Evolutionary conservation across 1,140 invertebrate species (phyloP), one percentile per base, ranked within the genome.

Genomic region (Parapsyche elsis): DNA sequence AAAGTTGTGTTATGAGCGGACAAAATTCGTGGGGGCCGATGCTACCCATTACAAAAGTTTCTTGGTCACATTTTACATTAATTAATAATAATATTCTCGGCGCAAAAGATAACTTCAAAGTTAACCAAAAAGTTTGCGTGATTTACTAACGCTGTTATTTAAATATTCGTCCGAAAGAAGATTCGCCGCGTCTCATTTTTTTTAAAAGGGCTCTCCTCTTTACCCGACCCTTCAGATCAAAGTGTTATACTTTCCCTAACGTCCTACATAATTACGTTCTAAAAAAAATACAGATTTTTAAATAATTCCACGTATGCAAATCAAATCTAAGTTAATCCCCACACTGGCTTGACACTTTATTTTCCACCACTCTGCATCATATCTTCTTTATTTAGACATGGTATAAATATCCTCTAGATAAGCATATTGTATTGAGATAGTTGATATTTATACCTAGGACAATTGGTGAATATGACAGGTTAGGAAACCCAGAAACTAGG

Each of bases 71-170:
- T 77, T 77, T 77, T 77, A 77, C 75, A 77, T 77, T 77, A 77
- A 77, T 77, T 77, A 77, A 77, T 77, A 77, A 77, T 77, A 77
- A 77, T 77, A 77, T 77, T 77, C 75, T 77, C 59, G 57, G 57
- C 75, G 75, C 75, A 77, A 77, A 77, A 77, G 75, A 77, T 77
- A 77, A 77, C 59, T 77, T 77, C 57, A 26, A 64, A 77, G 57
- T 53, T 64, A 77, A 64, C 75, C 75, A 49, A 77, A 67, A 77
- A 77, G 53, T 77, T 77, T 77, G 26, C 75, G 75, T 77, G 75
- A 77, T 77, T 77, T 77, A 77, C 75, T 77, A 77, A 77, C 75
- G 75, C 64, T 77, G 75, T 77, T 77, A 77, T 77, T 77, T 77
- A 77, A 77, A 77, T 77, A 77, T 77, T 77, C 59, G 64, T 67